These are phyloP conservation scores for Cantharis lateralis DNA, from an alignment of 2,888 invertebrate genomes.

Conservation along the genomic window DNA sequence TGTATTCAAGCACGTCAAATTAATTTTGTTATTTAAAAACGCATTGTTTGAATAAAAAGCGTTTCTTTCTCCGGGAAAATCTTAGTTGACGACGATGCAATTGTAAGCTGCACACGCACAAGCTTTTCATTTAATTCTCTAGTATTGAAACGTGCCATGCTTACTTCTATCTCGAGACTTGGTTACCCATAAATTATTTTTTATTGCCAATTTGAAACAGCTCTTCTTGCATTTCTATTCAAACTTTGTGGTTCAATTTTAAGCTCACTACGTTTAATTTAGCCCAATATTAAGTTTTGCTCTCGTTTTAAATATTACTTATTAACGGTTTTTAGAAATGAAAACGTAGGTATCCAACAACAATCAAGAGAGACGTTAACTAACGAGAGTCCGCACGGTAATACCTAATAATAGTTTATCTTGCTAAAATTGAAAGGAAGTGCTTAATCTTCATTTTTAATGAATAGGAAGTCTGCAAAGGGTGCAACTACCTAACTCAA, in stretches of 20 bases:
- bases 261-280: not conserved
- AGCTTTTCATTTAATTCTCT: not conserved
- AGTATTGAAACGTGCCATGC: not conserved
- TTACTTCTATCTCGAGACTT: not conserved
- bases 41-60: not conserved
- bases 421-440: slow-evolving; percentile 1
- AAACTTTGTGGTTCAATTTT: not conserved
- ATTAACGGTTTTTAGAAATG: no score
- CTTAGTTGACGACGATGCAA: not conserved
- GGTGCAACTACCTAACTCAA: slow-evolving; percentile 6
- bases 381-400: not conserved
- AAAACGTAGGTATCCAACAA: not conserved
- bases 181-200: not conserved
- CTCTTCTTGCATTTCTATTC: not conserved
- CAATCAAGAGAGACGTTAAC: not conserved
- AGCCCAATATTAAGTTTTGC: not conserved
- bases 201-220: not conserved
- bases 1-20: not conserved
- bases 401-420: not conserved
- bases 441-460: slow-evolving; percentile 8
- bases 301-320: no score
- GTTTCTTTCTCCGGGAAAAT: not conserved
- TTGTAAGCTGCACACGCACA: not conserved
- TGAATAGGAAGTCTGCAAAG: not conserved
- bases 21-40: not conserved